phyloP scores from a whole-genome alignment of 2,797 vertebrate genomes.

The Fratercula arctica region DNA sequence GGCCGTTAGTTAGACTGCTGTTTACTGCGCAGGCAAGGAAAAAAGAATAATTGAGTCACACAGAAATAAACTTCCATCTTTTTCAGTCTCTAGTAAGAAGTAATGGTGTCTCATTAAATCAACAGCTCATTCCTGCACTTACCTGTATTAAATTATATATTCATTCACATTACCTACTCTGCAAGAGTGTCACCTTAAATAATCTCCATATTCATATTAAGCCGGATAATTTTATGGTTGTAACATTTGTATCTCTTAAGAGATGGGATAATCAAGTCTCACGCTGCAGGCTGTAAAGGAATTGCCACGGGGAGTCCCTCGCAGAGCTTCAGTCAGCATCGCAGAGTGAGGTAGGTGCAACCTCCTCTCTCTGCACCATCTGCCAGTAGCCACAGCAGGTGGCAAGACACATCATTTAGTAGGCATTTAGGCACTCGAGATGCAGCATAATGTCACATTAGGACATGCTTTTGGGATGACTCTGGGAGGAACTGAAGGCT shows the following conservation, averaged over 20 bases:
- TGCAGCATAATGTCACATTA: background rate
- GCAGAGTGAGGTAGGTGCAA: background rate
- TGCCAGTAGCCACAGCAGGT: background rate
- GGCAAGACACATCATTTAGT: background rate
- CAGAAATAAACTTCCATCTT: conserved; percentile 29
- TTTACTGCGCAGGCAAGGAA: background rate
- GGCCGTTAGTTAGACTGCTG: conserved; percentile 12
- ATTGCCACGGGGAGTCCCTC: background rate
- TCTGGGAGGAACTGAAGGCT: background rate
- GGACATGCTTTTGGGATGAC: background rate
- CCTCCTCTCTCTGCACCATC: background rate
- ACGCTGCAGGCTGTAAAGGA: background rate
- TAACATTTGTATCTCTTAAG: background rate
- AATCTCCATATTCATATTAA: background rate
- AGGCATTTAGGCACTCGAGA: background rate
- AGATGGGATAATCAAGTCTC: background rate
- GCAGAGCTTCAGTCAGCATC: rapidly evolving
- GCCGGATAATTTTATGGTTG: background rate
- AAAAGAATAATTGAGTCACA: background rate
- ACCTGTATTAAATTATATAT: conserved; percentile 44
- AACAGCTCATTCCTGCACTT: conserved; percentile 29
- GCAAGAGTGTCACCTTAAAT: background rate
- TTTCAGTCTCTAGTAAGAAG: background rate
- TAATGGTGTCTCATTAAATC: conserved; percentile 20
- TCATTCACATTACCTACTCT: background rate